A percentile compares a stretch with the other conserved stretches of the same genome.
Evolutionary conservation across 2,888 invertebrate species (phyloP).

Genomic region (Drosophila quinaria): DNA sequence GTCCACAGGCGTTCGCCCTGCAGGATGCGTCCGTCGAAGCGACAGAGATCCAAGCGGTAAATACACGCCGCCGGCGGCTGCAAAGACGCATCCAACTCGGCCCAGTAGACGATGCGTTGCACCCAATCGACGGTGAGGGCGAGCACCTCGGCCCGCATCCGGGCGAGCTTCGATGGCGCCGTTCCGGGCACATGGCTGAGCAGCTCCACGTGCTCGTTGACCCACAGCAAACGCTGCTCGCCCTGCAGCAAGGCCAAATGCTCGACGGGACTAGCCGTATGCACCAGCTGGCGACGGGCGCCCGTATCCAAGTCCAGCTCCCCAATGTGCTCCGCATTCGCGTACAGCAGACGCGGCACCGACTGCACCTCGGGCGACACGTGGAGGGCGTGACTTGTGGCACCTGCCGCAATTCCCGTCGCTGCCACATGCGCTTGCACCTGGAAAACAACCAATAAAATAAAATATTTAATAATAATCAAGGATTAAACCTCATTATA

Average conservation of each 20-base stretch:
- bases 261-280: conserved; percentile 88
- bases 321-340: conserved; percentile 90
- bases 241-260: conserved; percentile 89
- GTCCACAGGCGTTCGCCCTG: conserved; percentile 87
- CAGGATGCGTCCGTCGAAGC: conserved; percentile 87
- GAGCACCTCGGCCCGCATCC: conserved; percentile 87
- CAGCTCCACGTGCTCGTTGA: conserved; percentile 87
- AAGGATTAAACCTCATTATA: too few species aligned
- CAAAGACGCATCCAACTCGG: conserved; percentile 87
- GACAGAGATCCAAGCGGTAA: conserved; percentile 89
- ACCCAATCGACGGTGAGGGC: conserved; percentile 95
- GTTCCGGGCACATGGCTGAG: conserved; percentile 76
- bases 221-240: conserved; percentile 93
- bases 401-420: conserved; percentile 92
- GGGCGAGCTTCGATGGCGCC: conserved; percentile 87
- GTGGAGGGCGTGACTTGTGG: conserved; percentile 88
- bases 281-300: conserved; percentile 88
- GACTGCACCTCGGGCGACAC: conserved; percentile 91
- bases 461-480: too few species aligned
- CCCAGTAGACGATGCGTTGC: conserved; percentile 93
- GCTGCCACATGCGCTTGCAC: conserved; percentile 93
- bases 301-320: conserved; percentile 92
- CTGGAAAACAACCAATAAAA: too few species aligned
- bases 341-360: conserved; percentile 91
- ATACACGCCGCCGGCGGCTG: conserved; percentile 86